A percentile compares a stretch with the other conserved stretches of the same genome.
phyloP scores from a whole-genome alignment of 2,888 invertebrate species.

The Eretmocerus hayati region DNA sequence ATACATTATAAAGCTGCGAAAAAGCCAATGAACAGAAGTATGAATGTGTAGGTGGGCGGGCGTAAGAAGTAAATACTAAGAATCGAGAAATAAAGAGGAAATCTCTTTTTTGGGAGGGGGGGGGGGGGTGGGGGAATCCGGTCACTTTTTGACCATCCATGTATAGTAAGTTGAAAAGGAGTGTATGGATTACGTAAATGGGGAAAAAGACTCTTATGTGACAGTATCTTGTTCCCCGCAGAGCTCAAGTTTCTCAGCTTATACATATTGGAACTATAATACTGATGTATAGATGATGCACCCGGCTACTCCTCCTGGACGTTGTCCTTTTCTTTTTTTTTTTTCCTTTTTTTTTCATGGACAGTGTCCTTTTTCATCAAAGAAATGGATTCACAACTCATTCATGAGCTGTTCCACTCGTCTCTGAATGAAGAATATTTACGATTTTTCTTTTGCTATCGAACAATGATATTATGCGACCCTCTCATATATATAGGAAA shows the following conservation, averaged over 20 bases:
- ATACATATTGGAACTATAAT: background rate
- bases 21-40: too few species aligned
- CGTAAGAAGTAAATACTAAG: constrained; percentile 2
- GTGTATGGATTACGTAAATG: constrained; percentile 32
- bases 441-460: too few species aligned
- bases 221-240: constrained; percentile 14
- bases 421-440: too few species aligned
- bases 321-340: too few species aligned
- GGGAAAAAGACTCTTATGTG: constrained; percentile 19
- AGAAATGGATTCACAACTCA: background rate
- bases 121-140: too few species aligned
- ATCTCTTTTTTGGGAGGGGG: constrained; percentile 12
- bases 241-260: constrained; percentile 16
- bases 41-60: background rate
- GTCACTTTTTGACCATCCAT: constrained; percentile 13
- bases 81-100: constrained; percentile 3
- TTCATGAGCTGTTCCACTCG: background rate
- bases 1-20: too few species aligned
- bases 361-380: background rate
- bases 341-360: background rate
- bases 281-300: too few species aligned
- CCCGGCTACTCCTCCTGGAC: too few species aligned
- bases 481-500: too few species aligned
- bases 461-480: too few species aligned
- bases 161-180: constrained; percentile 16